Base-by-base conservation (phyloP, 2,888 invertebrate genomes). In the Linnaemya vulpina region DNA sequence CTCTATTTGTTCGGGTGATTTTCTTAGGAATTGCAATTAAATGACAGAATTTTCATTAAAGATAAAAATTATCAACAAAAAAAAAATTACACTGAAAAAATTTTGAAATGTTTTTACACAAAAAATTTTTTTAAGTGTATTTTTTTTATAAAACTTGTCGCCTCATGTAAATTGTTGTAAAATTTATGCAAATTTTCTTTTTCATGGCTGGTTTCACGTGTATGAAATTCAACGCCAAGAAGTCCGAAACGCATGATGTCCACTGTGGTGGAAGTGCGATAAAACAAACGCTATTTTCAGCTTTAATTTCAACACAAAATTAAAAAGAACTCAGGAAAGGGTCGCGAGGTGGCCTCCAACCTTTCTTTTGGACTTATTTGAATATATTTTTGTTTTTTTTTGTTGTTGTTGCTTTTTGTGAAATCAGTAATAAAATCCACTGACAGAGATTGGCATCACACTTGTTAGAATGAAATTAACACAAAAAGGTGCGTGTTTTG, bases 231-330 rank as follows among this genome's bases (percentile, higher is more conserved):
- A 43, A 51, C 40, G 25, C 11, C 13, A 60, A 77, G 17, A 62
- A 60, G 5, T 60, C n/a, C 43, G 46, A 53, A 43, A 43, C 1
- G n/a, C 46, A 11, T 79, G 83, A 38, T 82, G 84, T 78, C 74
- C 85, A 82, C 77, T 76, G 76, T 68, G 75, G 88, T 89, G 88
- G 89, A 90, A 90, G 88, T 90, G 90, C 90, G 90, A 90, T 90
- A 90, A 90, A 90, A 89, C 89, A 90, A 90, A 90, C 89, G 87
- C 89, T 87, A 84, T 86, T 79, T 46, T 83, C 86, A 75, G 76
- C 51, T 73, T 75, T 40, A 68, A 68, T 68, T 68, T 67, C 58
- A 68, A 35, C 46, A 46, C 4, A 38, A 49, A 62, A 43, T 40
- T 25, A 63, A 46, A 25, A 65, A 30, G 20, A n/a, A 75, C 25